phyloP scores from a whole-genome alignment of 2,797 vertebrate species.

The Synaphobranchus kaupii region DNA sequence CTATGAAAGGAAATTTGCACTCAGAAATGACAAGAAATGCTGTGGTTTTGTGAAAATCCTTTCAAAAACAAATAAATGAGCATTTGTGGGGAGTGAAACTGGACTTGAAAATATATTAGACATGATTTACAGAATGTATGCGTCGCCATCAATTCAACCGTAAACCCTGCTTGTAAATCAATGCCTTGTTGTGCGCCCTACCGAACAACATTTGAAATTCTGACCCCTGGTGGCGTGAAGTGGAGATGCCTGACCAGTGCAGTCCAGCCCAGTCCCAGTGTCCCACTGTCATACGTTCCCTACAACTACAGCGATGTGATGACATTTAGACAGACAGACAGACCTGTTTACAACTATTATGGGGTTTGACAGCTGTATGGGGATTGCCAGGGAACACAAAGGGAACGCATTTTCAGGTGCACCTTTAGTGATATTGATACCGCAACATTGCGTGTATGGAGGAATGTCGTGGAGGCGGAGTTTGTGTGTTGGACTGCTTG shows the following conservation, averaged over 20 bases:
- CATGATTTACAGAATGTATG: neutral
- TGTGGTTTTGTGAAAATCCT: neutral
- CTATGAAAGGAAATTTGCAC: neutral
- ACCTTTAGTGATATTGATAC: neutral
- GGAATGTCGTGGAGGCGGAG: too few relatives aligned
- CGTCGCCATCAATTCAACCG: conserved; percentile 17
- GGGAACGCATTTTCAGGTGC: neutral
- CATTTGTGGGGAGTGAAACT: neutral
- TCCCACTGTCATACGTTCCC: conserved; percentile 1
- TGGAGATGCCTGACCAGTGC: neutral
- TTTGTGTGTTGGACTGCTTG: too few relatives aligned
- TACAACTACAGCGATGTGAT: neutral
- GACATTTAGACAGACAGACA: neutral
- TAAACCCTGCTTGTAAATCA: neutral
- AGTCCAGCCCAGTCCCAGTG: neutral
- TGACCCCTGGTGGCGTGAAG: conserved; percentile 67
- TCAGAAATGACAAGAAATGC: neutral
- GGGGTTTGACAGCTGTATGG: neutral
- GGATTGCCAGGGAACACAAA: neutral
- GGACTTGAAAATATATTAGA: neutral
- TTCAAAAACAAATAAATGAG: neutral
- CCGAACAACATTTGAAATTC: conserved; percentile 39
- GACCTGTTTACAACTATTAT: conserved; percentile 4
- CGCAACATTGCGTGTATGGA: too few relatives aligned
- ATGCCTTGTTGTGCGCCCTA: neutral